These are phyloP conservation scores for Microcebus ravelobensis DNA, from an alignment of 2,113 vertebrate species.

Conservation along the genomic window DNA sequence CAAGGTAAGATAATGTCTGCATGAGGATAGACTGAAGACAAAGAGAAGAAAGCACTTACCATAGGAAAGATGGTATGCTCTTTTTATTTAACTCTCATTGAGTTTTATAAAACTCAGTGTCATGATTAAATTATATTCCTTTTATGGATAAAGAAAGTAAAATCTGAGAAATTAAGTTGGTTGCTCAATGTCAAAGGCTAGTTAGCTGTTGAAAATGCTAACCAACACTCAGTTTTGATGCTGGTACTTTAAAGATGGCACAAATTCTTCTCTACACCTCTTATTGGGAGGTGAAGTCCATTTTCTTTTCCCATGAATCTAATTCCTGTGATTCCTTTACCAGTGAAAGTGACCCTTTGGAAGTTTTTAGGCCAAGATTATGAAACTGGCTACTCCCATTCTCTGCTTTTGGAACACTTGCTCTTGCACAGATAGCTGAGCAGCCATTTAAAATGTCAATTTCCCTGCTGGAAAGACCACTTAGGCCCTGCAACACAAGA, in stretches of 20 bases:
- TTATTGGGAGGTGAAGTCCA: neutral
- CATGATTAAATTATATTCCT: neutral
- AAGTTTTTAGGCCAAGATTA: neutral
- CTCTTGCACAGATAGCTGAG: neutral
- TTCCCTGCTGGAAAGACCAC: neutral
- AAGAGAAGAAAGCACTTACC: neutral
- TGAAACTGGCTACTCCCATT: neutral
- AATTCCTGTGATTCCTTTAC: neutral
- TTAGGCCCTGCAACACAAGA: neutral
- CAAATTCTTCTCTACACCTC: neutral
- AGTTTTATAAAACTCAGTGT: neutral
- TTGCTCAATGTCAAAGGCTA: neutral
- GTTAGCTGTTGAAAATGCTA: neutral
- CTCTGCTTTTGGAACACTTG: neutral
- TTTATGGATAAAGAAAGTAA: neutral
- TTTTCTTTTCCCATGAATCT: neutral
- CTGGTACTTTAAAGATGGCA: neutral
- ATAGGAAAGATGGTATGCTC: fast-evolving
- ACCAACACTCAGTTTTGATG: neutral
- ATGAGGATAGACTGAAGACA: neutral
- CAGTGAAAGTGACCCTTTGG: neutral
- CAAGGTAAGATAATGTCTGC: neutral
- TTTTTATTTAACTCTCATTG: neutral
- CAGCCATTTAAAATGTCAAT: neutral
- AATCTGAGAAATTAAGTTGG: neutral